Conservation (phyloP, 1,140 invertebrate genomes). For the Geopemphigus sp. region DNA sequence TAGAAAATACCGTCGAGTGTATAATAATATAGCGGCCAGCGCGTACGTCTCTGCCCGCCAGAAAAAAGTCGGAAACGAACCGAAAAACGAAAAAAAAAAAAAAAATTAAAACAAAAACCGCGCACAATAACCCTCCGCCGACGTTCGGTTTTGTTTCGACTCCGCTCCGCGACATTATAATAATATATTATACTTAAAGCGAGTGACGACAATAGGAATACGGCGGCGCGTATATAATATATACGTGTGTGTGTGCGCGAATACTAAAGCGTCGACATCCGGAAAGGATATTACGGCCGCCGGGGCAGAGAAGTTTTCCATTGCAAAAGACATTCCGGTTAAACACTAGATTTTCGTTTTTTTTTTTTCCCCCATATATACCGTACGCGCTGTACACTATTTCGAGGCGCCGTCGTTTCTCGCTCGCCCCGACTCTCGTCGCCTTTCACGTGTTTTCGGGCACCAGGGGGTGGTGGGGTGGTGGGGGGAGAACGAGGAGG, state of each 20-base stretch:
- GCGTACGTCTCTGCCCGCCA: not conserved
- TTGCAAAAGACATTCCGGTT: constrained; percentile 30
- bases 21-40: no score
- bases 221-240: no score
- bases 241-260: no score
- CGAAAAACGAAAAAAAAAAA: no score
- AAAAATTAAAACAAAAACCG: no score
- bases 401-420: not conserved
- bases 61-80: not conserved
- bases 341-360: constrained; percentile 24
- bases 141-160: not conserved
- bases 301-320: not conserved
- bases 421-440: not conserved
- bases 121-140: not conserved
- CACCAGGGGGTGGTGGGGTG: no score
- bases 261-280: constrained; percentile 24
- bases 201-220: not conserved
- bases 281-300: not conserved
- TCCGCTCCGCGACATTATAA: not conserved
- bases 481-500: no score
- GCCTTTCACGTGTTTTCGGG: no score
- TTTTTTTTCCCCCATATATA: constrained; percentile 11
- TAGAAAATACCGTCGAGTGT: no score
- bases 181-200: not conserved
- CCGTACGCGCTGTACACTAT: constrained; percentile 4